Evolutionary conservation across 2,888 invertebrate genomes (phyloP), one percentile per base, ranked within the genome.

Genomic region (Sthenelais limicola): DNA sequence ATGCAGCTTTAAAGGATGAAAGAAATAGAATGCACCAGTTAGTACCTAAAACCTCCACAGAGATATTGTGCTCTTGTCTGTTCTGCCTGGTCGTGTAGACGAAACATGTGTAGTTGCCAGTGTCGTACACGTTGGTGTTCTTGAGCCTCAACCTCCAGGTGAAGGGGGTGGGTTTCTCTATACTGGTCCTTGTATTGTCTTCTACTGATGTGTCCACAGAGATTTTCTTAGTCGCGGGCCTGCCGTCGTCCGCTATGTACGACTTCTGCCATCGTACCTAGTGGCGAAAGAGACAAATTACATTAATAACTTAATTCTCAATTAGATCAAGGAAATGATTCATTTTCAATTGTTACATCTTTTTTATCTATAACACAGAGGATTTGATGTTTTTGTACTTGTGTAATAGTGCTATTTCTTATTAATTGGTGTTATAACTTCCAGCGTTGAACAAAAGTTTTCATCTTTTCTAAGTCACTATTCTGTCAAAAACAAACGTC

Each of bases 151-250:
- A 52, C 21, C 79, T 62, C 78, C 78, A 80, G 9, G 76, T 77
- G 47, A 69, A 79, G 18, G 71, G 71, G 2, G 76, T 76, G 9
- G 80, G 80, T 48, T 78, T 80, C 68, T 80, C 80, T 1, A 80
- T 74, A 33, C 78, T 70, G 62, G 72, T 74, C 56, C 75, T 76
- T 21, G 74, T 78, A 49, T 77, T 77, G 69, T 79, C 79, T 18
- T 71, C 68, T 0, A 78, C 48, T 21, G 77, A 72, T 47, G 71
- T 75, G 52, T 77, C 77, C 35, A 74, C 67, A 0, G 77, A 76
- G 21, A 77, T 74, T 15, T 69, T 68, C 49, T n/a, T 5, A 30
- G 51, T 26, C 49, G 28, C 18, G 21, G 15, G 9, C 30, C 18
- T 28, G 21, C 51, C 51, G 3, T 21, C n/a, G 7, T 3, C 15